A percentile compares a stretch with the other conserved stretches of the same genome.
Conservation (phyloP, 2,113 vertebrate genomes). For the Tupaia chinensis region DNA sequence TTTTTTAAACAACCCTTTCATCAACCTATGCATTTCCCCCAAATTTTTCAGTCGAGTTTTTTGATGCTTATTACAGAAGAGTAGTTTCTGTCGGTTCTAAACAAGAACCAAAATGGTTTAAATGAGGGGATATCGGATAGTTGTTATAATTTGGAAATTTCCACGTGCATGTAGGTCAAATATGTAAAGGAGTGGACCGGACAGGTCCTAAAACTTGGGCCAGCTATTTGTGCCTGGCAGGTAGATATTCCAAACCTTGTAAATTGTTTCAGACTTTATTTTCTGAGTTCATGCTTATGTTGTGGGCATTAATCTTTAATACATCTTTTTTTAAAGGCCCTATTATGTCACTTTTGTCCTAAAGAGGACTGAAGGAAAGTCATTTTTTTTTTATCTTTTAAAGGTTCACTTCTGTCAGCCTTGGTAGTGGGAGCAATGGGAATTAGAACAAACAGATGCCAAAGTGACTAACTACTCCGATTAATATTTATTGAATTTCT, state of each 20-base stretch:
- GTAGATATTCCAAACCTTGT: not conserved
- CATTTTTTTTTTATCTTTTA: not conserved
- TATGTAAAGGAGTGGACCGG: not conserved
- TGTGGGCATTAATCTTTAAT: not conserved
- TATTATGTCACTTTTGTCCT: not conserved
- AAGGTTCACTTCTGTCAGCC: not conserved
- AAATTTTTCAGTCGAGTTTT: not conserved
- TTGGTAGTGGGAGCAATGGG: not conserved
- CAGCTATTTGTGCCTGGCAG: not conserved
- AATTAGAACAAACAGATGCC: constrained; percentile 30
- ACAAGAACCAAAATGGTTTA: not conserved
- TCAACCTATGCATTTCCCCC: not conserved
- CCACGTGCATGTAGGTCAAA: not conserved
- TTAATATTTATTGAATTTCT: constrained; percentile 19
- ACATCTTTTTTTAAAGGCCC: constrained; percentile 15
- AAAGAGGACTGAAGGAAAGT: not conserved
- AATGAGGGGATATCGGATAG: not conserved
- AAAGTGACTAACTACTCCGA: not conserved
- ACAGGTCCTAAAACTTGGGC: not conserved
- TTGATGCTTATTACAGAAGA: not conserved
- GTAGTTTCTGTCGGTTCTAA: not conserved
- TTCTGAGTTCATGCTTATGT: not conserved
- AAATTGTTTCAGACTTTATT: not conserved
- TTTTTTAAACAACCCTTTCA: not conserved
- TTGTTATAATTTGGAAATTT: not conserved